A percentile compares a stretch with the other conserved stretches of the same genome.
Evolutionary conservation across 1,140 invertebrate genomes (phyloP).

Genomic region (Psix sp.): DNA sequence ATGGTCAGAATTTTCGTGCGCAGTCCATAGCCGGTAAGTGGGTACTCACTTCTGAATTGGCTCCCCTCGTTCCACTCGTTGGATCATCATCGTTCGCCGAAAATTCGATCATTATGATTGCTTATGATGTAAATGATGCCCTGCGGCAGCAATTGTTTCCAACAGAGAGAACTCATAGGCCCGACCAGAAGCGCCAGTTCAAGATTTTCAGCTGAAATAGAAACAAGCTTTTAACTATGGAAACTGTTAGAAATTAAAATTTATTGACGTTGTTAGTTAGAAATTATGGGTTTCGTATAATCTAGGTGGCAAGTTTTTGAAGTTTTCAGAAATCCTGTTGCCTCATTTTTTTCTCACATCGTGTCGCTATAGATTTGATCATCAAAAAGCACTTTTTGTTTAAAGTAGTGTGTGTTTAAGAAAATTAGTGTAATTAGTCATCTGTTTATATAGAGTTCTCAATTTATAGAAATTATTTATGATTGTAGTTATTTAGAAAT

Average conservation of each 20-base stretch:
- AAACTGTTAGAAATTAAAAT: slow-evolving; percentile 28
- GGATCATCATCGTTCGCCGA: slow-evolving; percentile 76
- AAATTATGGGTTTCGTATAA: slow-evolving; percentile 21
- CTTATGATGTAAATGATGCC: slow-evolving; percentile 78
- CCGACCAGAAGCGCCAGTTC: slow-evolving; percentile 18
- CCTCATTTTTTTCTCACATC: background rate
- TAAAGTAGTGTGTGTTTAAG: background rate
- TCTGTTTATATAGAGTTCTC: slow-evolving; percentile 22
- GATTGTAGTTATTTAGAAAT: slow-evolving; percentile 55
- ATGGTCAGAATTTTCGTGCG: slow-evolving; percentile 44
- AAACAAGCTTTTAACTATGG: slow-evolving; percentile 39
- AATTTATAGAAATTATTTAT: slow-evolving; percentile 45
- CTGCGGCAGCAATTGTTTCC: slow-evolving; percentile 76
- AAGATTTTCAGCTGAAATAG: slow-evolving; percentile 31
- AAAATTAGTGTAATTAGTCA: slow-evolving; percentile 6
- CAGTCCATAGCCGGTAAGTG: slow-evolving; percentile 65
- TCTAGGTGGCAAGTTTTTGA: slow-evolving; percentile 9
- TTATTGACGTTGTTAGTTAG: slow-evolving; percentile 25
- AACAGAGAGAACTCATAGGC: slow-evolving; percentile 65
- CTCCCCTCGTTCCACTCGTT: slow-evolving; percentile 71
- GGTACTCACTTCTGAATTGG: slow-evolving; percentile 76
- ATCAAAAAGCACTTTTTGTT: background rate
- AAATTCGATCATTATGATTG: slow-evolving; percentile 78
- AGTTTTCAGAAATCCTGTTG: background rate
- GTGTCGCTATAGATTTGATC: background rate